Evolutionary conservation across 2,888 invertebrate species (phyloP).

Genomic region (Pollenia amentaria): DNA sequence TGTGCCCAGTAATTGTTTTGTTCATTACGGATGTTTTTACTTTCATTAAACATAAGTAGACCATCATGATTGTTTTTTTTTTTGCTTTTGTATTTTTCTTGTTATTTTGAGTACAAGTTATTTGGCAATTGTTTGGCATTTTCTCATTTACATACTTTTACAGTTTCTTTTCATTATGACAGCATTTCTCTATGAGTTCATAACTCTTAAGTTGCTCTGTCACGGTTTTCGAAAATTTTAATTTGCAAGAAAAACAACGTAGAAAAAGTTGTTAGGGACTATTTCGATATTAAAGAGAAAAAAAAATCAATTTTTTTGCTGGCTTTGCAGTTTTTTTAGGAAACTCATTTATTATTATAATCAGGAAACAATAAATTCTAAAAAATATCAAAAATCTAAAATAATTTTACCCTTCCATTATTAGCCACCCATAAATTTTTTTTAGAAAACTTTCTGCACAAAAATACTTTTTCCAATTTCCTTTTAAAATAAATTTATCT

Average conservation of each 20-base stretch:
- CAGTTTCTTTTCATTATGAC: slow-evolving; percentile 57
- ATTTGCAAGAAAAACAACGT: slow-evolving; percentile 41
- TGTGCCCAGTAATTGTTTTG: not conserved
- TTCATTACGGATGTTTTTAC: not conserved
- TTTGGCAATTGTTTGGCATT: slow-evolving; percentile 53
- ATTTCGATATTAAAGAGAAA: not conserved
- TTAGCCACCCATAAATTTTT: too few species aligned
- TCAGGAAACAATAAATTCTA: too few species aligned
- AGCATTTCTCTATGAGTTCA: slow-evolving; percentile 46
- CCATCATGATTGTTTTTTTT: not conserved
- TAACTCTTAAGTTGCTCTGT: slow-evolving; percentile 11
- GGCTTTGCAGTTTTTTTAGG: not conserved
- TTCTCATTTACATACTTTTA: slow-evolving; percentile 51
- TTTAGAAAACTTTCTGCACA: too few species aligned
- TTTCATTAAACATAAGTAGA: slow-evolving; percentile 16
- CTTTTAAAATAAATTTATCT: not conserved
- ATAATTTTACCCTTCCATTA: too few species aligned
- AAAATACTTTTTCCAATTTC: not conserved
- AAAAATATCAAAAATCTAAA: too few species aligned
- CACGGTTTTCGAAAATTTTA: slow-evolving; percentile 49
- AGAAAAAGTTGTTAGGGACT: slow-evolving; percentile 15
- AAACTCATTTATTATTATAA: not conserved
- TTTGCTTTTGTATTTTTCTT: slow-evolving; percentile 14
- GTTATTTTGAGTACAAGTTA: slow-evolving; percentile 38
- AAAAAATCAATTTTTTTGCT: not conserved